Conservation (phyloP, 2,113 vertebrate species). For the Oncorhynchus gorbuscha region DNA sequence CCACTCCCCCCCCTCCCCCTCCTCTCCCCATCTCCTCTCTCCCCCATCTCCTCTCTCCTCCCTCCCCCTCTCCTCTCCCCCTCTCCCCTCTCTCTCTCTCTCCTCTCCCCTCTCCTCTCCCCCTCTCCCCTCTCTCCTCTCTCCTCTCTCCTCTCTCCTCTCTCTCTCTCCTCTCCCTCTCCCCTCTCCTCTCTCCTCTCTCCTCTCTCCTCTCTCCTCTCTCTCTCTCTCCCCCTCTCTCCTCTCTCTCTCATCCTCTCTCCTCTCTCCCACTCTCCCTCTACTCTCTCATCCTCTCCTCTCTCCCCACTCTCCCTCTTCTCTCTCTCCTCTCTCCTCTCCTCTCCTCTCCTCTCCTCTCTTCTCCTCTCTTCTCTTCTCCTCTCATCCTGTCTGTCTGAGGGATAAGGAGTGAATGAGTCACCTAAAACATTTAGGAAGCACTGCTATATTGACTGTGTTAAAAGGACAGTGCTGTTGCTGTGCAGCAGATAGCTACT, state of each 20-base stretch:
- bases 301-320: not conserved
- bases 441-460: constrained; percentile 39
- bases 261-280: not conserved
- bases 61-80: too few relatives aligned
- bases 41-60: too few relatives aligned
- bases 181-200: constrained; percentile 11
- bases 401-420: constrained; percentile 51
- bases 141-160: not conserved
- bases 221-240: not conserved
- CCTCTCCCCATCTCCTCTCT: too few relatives aligned
- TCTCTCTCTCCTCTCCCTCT: constrained; percentile 28
- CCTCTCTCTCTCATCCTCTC: too few relatives aligned
- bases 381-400: constrained; percentile 30
- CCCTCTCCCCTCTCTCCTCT: too few relatives aligned
- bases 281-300: constrained; percentile 4
- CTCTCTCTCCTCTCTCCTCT: not conserved
- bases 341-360: not conserved
- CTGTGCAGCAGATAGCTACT: constrained; percentile 35
- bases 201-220: constrained; percentile 23
- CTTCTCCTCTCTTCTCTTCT: too few relatives aligned
- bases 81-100: fast-evolving
- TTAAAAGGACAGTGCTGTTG: constrained; percentile 52
- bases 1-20: too few relatives aligned
- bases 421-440: constrained; percentile 38
- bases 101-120: not conserved